phyloP scores from a whole-genome alignment of 2,797 vertebrate genomes.

The Microctenopoma steveboyesi region DNA sequence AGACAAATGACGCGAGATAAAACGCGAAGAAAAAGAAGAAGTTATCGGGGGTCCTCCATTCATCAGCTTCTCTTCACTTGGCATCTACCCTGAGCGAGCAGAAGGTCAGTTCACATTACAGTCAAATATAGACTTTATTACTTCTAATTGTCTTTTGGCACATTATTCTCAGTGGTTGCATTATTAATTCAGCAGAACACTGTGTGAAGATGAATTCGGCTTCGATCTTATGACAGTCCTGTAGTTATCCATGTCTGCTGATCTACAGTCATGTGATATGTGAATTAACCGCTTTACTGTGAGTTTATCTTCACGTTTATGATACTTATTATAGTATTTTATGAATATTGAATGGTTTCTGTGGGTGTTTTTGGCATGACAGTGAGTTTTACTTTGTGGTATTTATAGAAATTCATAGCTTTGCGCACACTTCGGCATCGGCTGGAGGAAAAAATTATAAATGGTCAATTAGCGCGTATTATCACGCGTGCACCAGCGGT shows the following conservation, averaged over 20 bases:
- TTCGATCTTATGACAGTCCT: background rate
- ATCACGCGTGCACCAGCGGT: background rate
- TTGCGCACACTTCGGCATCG: background rate
- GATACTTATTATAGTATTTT: background rate
- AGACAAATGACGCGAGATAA: constrained; percentile 30
- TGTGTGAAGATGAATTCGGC: constrained; percentile 29
- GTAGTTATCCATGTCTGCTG: too few relatives aligned
- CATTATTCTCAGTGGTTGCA: accelerated
- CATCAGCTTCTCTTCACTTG: background rate
- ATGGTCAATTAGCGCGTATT: constrained; percentile 11
- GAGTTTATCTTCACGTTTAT: background rate
- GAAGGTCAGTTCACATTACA: constrained; percentile 54
- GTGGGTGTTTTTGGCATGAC: background rate
- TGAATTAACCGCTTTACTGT: background rate
- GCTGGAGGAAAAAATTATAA: constrained; percentile 13
- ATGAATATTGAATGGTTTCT: background rate
- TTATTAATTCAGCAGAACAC: accelerated
- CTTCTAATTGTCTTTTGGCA: accelerated
- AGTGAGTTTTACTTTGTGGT: background rate
- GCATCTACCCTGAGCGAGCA: constrained; percentile 15
- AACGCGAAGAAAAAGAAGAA: constrained; percentile 6
- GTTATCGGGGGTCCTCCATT: background rate
- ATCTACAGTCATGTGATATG: background rate
- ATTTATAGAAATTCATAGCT: background rate
- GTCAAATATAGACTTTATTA: background rate